Evolutionary conservation across 2,797 vertebrate species (phyloP), one percentile per base, ranked within the genome.

Genomic region (Sebastolobus altivelis): DNA sequence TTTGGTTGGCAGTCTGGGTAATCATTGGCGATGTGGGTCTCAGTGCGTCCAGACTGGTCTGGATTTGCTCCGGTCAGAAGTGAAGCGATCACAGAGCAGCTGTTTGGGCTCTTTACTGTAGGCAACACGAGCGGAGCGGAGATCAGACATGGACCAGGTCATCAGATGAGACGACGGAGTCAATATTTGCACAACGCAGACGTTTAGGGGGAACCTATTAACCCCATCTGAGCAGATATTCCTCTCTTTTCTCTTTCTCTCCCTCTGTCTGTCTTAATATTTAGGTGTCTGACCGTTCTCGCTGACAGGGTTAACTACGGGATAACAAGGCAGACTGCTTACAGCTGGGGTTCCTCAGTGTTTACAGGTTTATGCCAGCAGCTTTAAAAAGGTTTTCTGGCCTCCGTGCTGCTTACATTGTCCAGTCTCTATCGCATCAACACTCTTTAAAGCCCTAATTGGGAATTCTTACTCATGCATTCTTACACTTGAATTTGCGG

Each of bases 171-270:
- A 87, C 66, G 38, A 79, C 59, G 72, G 73, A 86, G 80, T 95
- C 91, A 94, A 92, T 93, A 94, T 94, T 95, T 94, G 90, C 86
- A 85, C 81, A 70, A 60, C 9, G 63, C 79, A 80, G 82, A 89
- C 76, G 22, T 90, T 89, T 27, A 62, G 70, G 72, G 71, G 65
- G 80, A 86, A 84, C 80, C 84, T 89, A 72, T 92, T 93, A 88
- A 92, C 91, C 85, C 65, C 11, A 31, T 85, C 73, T 82, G 43
- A 27, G 61, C 31, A 43, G 52, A 20, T 22, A 59, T 58, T 55
- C 71, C 35, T 55, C 59, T 68, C 29, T 40, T 12, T 38, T 25
- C 14, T 29, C 33, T 79, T 16, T 65, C 8, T 69, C 35, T 67
- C 16, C 8, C 6, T 75, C 6, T 76, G 43, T 25, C 38, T 49